Base-by-base conservation (phyloP, 2,888 invertebrate species). In the Rhagophthalmus giganteus region DNA sequence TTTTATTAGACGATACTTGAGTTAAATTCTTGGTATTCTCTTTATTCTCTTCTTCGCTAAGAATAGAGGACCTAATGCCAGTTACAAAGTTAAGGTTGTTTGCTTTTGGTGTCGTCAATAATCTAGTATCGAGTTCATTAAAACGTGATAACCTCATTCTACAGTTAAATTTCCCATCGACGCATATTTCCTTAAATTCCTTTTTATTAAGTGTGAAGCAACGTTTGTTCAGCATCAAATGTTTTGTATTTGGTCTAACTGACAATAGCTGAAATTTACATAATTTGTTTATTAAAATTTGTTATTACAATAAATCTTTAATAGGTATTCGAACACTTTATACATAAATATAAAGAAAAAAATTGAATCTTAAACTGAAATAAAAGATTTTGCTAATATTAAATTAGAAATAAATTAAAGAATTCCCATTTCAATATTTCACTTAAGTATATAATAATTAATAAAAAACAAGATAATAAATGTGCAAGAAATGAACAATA, bases 81-180 rank as follows among this genome's bases (percentile, higher is more conserved):
- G 33, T 11, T 11, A 53, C 14, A 8, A 38, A 15, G 24, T 11
- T 27, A 6, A 38, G 25, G 16, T 20, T 16, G 11, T 50, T 39
- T 14, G n/a, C 5, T 12, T 50, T 44, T 2, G 37, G 31, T n/a
- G 6, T 8, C 9, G 50, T 31, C 28, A 50, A 16, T 32, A 32
- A 2, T 28, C 7, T 12, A 2, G 12, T 16, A 12, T 37, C 38
- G n/a, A 34, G 2, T n/a, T 8, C 3, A 27, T 50, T 38, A 38
- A 31, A 50, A 32, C 32, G 44, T 1, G 50, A 44, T 9, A 50
- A 15, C 27, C 32, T 42, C 7, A 50, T 9, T 44, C 28, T 44
- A 8, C 42, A 50, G 32, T 32, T 37, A 27, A 50, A 50, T 32
- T 44, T 44, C 11, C 33, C 38, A 9, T 35, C 38, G 8, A 35